Evolutionary conservation across 1,140 invertebrate species (phyloP), one percentile per base, ranked within the genome.

Genomic region (Rhopalosiphum padi): DNA sequence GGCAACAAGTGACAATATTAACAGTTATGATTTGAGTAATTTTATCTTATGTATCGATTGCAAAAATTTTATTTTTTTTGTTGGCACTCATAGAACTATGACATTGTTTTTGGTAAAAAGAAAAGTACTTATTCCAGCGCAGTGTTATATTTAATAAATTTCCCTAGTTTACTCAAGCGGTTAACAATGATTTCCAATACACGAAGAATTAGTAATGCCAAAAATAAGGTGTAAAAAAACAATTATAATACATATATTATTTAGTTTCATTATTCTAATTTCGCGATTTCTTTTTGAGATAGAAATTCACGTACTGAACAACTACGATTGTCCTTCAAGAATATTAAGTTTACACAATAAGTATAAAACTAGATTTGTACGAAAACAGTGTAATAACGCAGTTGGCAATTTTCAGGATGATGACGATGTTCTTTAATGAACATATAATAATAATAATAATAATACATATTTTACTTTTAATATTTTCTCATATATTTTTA

Each of bases 331-430:
- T n/a, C 30, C 22, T 87, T 48, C 86, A 30, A 2, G 46, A 21
- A 51, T 51, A 51, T 51, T 21, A 51, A 51, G 48, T 18, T 51
- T 18, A 51, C 60, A n/a, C 18, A 77, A 77, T 77, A 77, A 77
- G 11, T 77, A 51, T 18, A 77, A 77, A 35, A 77, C 60, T 6
- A 77, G 30, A 77, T 18, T n/a, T n/a, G 15, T 77, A 77, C 15
- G 60, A 77, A 77, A 77, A 77, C n/a, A 77, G n/a, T 46, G 30
- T 15, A 48, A 86, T 18, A 86, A 86, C 88, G 51, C 35, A 89
- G 48, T 89, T 89, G 88, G 88, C 88, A 89, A 89, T 89, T 89
- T 89, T 88, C 87, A 53, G n/a, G 43, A 87, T 7, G 43, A 87
- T 85, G 83, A 85, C 46, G 87, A 18, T 23, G 30, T 87, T 30